These are phyloP conservation scores for Brachionus paranguensis DNA, from an alignment of 1,140 invertebrate species.

Conservation along the genomic window DNA sequence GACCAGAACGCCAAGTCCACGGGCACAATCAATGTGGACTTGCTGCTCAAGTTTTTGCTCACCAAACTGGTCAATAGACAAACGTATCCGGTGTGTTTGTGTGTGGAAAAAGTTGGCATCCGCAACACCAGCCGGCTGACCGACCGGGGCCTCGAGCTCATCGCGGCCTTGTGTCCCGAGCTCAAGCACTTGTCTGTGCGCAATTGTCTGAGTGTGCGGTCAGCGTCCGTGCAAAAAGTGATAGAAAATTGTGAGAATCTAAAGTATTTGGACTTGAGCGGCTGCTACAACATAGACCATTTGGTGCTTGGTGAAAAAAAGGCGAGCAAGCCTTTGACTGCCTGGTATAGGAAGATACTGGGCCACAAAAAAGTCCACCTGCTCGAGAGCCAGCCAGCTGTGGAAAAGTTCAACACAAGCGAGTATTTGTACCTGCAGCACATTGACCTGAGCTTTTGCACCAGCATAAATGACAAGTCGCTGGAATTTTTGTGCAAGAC, in stretches of 20 bases:
- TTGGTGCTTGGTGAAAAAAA: neutral
- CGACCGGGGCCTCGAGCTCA: neutral
- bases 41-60: neutral
- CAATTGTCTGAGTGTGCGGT: neutral
- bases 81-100: slow-evolving; percentile 20
- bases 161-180: neutral
- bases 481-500: neutral
- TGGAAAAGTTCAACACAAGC: neutral
- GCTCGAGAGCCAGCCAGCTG: neutral
- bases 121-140: neutral
- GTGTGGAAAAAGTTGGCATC: neutral
- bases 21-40: neutral
- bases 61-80: slow-evolving; percentile 4
- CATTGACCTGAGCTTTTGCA: neutral
- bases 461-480: slow-evolving; percentile 2
- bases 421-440: slow-evolving; percentile 5
- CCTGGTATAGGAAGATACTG: neutral
- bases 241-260: slow-evolving; percentile 25
- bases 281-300: neutral
- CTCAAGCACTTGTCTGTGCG: neutral
- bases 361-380: neutral
- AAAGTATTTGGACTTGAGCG: slow-evolving; percentile 11
- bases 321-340: neutral
- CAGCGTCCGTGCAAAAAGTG: neutral
- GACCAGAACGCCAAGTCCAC: neutral